Percentiles rank a stretch among this genome's conserved stretches.
Conservation (phyloP, 2,888 invertebrate species). For the Ferdinandea cuprea region DNA sequence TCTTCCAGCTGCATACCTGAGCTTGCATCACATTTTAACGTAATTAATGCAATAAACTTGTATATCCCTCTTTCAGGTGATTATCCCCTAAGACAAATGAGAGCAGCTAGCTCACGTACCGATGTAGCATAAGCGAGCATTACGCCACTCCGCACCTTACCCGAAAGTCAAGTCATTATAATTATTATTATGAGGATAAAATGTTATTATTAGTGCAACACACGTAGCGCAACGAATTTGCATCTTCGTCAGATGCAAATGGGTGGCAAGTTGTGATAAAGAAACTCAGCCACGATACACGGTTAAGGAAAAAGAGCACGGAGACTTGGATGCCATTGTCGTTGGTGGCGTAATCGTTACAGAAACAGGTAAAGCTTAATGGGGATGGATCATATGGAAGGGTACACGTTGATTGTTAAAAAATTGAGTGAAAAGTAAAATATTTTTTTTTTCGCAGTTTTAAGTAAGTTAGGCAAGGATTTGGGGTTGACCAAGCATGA, state of each 20-base stretch:
- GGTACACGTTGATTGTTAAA: no score
- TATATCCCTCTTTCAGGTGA: conserved; percentile 67
- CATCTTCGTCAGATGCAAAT: conserved; percentile 68
- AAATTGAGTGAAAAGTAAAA: no score
- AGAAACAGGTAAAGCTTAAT: not conserved
- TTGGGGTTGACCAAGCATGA: no score
- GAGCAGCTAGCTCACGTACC: conserved; percentile 55
- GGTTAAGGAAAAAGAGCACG: conserved; percentile 11
- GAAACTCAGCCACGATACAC: not conserved
- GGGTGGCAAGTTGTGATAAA: conserved; percentile 51
- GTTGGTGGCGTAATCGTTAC: conserved; percentile 22
- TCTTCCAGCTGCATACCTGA: conserved; percentile 29
- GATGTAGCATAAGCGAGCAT: not conserved
- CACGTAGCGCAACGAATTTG: conserved; percentile 55
- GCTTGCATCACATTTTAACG: conserved; percentile 71
- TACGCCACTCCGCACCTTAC: no score
- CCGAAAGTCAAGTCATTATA: conserved; percentile 47
- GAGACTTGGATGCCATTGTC: conserved; percentile 20
- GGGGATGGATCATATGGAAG: not conserved
- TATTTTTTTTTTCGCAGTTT: no score
- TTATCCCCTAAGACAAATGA: conserved; percentile 72
- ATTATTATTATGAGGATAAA: conserved; percentile 70
- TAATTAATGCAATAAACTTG: conserved; percentile 73
- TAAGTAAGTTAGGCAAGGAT: no score
- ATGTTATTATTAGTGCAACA: conserved; percentile 69